These are phyloP conservation scores for Monochamus alternatus DNA, from an alignment of 2,888 invertebrate species.

Conservation along the genomic window DNA sequence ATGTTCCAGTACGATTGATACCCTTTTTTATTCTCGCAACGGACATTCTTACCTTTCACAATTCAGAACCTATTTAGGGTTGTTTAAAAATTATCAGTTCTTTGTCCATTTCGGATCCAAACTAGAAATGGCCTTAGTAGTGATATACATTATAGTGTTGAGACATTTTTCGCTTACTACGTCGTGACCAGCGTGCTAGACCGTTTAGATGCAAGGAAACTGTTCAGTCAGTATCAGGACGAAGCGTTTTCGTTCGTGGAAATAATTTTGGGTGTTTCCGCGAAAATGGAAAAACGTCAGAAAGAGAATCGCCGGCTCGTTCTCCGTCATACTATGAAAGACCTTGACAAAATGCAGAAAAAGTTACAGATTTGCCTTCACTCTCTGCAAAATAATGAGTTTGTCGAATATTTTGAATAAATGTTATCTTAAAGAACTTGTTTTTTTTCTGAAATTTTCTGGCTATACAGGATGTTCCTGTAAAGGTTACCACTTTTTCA, in stretches of 20 bases:
- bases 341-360: not conserved
- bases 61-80: not conserved
- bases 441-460: too few relatives aligned
- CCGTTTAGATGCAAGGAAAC: not conserved
- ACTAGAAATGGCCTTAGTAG: constrained; percentile 12
- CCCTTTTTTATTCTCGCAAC: too few relatives aligned
- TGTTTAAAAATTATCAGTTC: too few relatives aligned
- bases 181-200: constrained; percentile 36
- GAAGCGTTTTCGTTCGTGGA: constrained; percentile 38
- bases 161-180: constrained; percentile 27
- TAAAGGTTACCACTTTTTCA: too few relatives aligned
- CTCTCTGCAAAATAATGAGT: constrained; percentile 6
- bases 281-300: not conserved
- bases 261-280: not conserved
- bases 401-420: not conserved
- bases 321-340: not conserved
- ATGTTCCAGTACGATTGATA: too few relatives aligned
- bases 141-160: constrained; percentile 33
- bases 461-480: too few relatives aligned
- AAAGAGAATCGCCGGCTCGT: not conserved
- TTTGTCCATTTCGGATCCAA: too few relatives aligned
- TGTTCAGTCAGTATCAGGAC: not conserved
- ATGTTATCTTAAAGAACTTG: too few relatives aligned
- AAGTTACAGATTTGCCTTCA: constrained; percentile 1
- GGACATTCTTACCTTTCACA: too few relatives aligned